Evolutionary conservation across 2,888 invertebrate genomes (phyloP).

Genomic region (Pyrrhia umbra): DNA sequence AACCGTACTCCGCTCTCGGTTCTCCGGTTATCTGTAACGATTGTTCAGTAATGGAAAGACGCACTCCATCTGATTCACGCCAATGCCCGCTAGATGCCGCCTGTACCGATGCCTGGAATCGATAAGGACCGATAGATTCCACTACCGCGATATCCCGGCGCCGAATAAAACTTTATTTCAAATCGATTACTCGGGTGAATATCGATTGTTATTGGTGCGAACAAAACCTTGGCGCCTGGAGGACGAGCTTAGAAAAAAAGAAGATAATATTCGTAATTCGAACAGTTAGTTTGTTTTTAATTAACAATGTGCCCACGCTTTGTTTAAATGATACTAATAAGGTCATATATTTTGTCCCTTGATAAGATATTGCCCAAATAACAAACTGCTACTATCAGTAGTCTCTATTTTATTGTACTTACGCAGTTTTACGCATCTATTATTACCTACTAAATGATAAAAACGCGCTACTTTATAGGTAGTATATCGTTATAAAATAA

Average conservation of each 20-base stretch:
- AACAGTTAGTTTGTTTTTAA: not conserved
- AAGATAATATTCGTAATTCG: constrained; percentile 3
- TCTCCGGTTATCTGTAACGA: constrained; percentile 59
- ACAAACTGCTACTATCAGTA: constrained; percentile 47
- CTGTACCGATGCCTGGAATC: constrained; percentile 61
- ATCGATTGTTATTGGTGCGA: constrained; percentile 50
- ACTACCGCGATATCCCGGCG: constrained; percentile 55
- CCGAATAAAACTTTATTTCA: constrained; percentile 61
- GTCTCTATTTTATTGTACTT: constrained; percentile 50
- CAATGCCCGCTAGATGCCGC: constrained; percentile 61
- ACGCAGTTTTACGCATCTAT: constrained; percentile 31
- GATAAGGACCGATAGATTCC: constrained; percentile 62
- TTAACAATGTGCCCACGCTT: not conserved
- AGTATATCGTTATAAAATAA: constrained; percentile 43
- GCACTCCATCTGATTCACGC: constrained; percentile 65
- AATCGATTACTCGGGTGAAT: constrained; percentile 53
- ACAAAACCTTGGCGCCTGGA: constrained; percentile 13
- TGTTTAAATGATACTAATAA: constrained; percentile 19
- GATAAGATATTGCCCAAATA: constrained; percentile 47
- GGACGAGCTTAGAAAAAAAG: not conserved
- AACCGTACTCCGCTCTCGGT: constrained; percentile 51
- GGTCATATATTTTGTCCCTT: constrained; percentile 25
- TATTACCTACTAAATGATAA: constrained; percentile 38
- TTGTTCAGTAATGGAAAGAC: constrained; percentile 66
- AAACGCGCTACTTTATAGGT: constrained; percentile 33